phyloP scores from a whole-genome alignment of 2,113 vertebrate species.

The Hiodon tergisus region DNA sequence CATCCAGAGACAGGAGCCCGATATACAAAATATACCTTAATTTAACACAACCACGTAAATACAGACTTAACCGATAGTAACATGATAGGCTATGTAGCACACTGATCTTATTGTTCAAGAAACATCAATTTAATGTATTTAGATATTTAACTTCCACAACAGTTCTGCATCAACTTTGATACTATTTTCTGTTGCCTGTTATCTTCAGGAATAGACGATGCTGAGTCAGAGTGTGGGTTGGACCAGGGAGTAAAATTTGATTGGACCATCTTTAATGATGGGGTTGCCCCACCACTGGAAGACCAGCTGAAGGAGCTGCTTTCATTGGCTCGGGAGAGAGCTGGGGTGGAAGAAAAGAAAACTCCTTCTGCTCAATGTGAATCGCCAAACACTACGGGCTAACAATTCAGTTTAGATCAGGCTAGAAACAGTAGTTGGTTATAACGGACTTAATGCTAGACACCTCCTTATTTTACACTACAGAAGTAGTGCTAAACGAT shows the following conservation, averaged over 20 bases:
- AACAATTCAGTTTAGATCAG: background rate
- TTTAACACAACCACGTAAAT: background rate
- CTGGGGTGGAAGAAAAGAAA: background rate
- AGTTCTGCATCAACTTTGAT: background rate
- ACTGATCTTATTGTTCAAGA: background rate
- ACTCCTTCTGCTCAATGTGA: background rate
- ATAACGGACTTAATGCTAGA: background rate
- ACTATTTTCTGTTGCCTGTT: background rate
- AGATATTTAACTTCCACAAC: background rate
- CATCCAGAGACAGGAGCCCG: no score
- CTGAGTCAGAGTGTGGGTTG: conserved; percentile 83
- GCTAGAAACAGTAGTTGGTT: no score
- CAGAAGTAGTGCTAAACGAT: no score
- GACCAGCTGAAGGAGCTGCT: conserved; percentile 66
- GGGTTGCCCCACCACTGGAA: conserved; percentile 46
- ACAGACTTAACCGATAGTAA: no score
- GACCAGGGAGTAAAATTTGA: conserved; percentile 72
- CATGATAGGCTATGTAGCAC: background rate
- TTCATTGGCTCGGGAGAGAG: conserved; percentile 37
- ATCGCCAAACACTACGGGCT: background rate
- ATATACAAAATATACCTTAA: background rate
- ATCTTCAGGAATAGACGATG: conserved; percentile 73
- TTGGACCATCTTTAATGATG: conserved; percentile 72
- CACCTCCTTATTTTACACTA: no score
- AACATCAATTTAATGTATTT: background rate